Evolutionary conservation across 2,113 vertebrate species (phyloP), one percentile per base, ranked within the genome.

Genomic region (Ascaphus truei): DNA sequence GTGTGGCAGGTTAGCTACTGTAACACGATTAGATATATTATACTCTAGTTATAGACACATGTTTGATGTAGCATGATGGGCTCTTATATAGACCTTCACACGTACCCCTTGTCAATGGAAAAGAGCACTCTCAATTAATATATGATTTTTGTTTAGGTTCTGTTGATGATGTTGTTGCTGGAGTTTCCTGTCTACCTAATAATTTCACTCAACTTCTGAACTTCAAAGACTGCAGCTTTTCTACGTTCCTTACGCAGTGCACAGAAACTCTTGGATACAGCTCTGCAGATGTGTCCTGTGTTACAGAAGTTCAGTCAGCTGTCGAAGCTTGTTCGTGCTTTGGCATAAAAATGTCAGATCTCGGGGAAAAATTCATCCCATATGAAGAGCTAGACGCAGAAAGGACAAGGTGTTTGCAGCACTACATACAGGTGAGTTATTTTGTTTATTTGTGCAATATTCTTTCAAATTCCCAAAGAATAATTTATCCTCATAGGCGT

Each of bases 371-470:
- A 22, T 91, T 90, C 72, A 10, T n/a, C 0, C 73, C 76, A 64
- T 89, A 93, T 18, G 81, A 85, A 22, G 76, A 78, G 67, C 57
- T 37, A 0, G 77, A 62, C 4, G 51, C 72, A 0, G 84, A 79
- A 7, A 69, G 86, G 37, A 88, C 77, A 51, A 84, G 79, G 72
- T 84, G 69, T 2, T 71, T 95, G 51, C 26, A 76, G 5, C 89
- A 91, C 61, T 94, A 93, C n/a, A 26, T 94, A 30, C 83, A 91
- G 90, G 92, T 93, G 51, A 68, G 78, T 75, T 55, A 26, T 15
- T n/a, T n/a, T n/a, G n/a, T n/a, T n/a, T n/a, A n/a, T n/a, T n/a
- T n/a, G n/a, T n/a, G n/a, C n/a, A n/a, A n/a, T n/a, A n/a, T n/a
- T n/a, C n/a, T n/a, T n/a, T n/a, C n/a, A n/a, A n/a, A n/a, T n/a